These are phyloP conservation scores for Diacarnus erythraeanus DNA, from an alignment of 37 sponge, comb jelly and placozoan genomes.

Conservation along the genomic window DNA sequence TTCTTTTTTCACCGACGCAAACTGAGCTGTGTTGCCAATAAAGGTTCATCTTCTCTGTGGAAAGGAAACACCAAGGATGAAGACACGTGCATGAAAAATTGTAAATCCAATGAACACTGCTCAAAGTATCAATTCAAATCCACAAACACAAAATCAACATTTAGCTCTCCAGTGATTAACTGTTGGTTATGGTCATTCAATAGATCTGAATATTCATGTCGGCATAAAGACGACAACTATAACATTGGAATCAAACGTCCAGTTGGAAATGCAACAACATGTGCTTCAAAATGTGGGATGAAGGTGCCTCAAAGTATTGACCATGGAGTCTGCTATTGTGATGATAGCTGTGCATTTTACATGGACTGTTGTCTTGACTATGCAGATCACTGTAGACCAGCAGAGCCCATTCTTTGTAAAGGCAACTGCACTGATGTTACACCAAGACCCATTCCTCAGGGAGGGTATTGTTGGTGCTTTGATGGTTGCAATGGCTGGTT, in stretches of 20 bases:
- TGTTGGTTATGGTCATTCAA: constrained; percentile 41
- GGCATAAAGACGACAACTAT: neutral
- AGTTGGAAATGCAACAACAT: constrained; percentile 4
- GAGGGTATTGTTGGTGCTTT: constrained; percentile 47
- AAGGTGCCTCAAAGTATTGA: constrained; percentile 1
- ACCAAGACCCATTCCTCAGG: constrained; percentile 21
- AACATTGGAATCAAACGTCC: constrained; percentile 42
- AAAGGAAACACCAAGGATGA: constrained; percentile 3
- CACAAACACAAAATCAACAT: neutral
- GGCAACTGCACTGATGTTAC: neutral
- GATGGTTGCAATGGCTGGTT: constrained; percentile 26
- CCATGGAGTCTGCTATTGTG: constrained; percentile 39
- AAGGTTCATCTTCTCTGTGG: neutral
- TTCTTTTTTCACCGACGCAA: constrained; percentile 6
- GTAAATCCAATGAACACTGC: constrained; percentile 8
- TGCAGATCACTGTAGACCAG: constrained; percentile 17
- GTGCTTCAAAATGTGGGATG: constrained; percentile 15
- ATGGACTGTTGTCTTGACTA: constrained; percentile 57
- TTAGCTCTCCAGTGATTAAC: neutral
- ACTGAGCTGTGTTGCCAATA: constrained; percentile 1
- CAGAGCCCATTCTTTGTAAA: constrained; percentile 3
- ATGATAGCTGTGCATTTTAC: constrained; percentile 19
- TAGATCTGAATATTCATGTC: constrained; percentile 17
- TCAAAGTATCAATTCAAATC: constrained; percentile 32
- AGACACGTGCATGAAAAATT: constrained; percentile 15